phyloP scores from a whole-genome alignment of 2,797 vertebrate species.

The Phoebastria nigripes region DNA sequence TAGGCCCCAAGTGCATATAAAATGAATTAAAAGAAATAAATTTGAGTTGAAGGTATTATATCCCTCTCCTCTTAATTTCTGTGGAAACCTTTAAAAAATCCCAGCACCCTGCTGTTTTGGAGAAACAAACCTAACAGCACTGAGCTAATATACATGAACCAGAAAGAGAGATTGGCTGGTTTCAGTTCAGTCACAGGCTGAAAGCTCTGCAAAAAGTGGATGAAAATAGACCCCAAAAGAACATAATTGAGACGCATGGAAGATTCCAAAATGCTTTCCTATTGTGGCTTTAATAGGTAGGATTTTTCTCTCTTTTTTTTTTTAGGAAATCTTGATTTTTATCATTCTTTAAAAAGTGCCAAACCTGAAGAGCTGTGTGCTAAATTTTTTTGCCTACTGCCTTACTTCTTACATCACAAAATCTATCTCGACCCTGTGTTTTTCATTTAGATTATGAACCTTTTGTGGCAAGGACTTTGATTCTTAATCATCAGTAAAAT shows the following conservation, averaged over 20 bases:
- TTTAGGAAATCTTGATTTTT: neutral
- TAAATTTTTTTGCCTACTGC: neutral
- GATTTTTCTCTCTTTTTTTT: neutral
- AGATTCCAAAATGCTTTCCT: constrained; percentile 1
- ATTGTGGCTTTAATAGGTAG: neutral
- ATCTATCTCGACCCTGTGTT: neutral
- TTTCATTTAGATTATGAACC: neutral
- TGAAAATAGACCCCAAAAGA: constrained; percentile 29
- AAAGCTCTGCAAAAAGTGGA: neutral
- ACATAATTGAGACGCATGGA: neutral
- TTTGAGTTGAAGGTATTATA: constrained; percentile 61
- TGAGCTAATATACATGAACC: constrained; percentile 46
- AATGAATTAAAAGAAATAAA: constrained; percentile 69
- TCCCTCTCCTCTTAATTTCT: constrained; percentile 53
- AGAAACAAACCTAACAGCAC: constrained; percentile 44
- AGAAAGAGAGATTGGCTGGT: constrained; percentile 32
- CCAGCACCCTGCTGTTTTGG: constrained; percentile 49
- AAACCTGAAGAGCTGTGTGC: neutral
- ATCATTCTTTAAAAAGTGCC: neutral
- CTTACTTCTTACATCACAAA: neutral
- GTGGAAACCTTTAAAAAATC: constrained; percentile 57
- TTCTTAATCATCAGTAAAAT: neutral
- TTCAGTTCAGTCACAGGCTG: constrained; percentile 8
- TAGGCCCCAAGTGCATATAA: constrained; percentile 59
- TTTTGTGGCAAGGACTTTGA: neutral